A percentile compares a stretch with the other conserved stretches of the same genome.
Conservation (phyloP, 2,797 vertebrate species). For the Anguilla anguilla region DNA sequence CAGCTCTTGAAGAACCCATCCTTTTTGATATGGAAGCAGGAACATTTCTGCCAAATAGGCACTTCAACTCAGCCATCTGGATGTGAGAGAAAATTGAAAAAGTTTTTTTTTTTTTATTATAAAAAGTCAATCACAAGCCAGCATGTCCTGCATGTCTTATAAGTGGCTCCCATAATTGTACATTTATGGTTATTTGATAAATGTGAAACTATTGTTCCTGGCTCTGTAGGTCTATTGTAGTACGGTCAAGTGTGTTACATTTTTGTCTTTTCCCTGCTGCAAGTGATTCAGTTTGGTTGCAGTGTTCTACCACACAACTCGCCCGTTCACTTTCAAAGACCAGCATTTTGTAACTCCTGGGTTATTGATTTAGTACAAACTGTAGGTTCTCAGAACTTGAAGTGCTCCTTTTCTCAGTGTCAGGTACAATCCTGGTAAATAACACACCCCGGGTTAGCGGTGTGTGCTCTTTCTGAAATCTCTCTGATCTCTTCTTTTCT, state of each 20-base stretch:
- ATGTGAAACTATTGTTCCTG: background rate
- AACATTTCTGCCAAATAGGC: slow-evolving; percentile 63
- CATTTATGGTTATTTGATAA: background rate
- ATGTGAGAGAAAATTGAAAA: background rate
- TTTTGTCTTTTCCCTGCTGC: background rate
- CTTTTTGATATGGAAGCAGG: slow-evolving; percentile 74
- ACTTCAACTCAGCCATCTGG: slow-evolving; percentile 1
- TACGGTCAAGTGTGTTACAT: background rate
- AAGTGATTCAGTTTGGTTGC: background rate
- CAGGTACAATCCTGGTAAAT: background rate
- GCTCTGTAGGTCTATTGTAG: background rate
- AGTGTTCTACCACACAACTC: background rate
- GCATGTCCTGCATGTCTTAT: background rate
- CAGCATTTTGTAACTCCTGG: background rate
- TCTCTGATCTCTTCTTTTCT: slow-evolving; percentile 3
- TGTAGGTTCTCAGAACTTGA: background rate
- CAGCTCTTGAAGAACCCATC: slow-evolving; percentile 43
- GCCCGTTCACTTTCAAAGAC: background rate
- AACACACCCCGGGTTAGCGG: background rate
- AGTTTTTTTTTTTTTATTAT: background rate
- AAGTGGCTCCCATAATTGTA: background rate
- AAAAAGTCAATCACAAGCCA: background rate
- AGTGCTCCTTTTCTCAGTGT: background rate
- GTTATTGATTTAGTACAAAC: background rate
- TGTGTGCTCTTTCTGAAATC: background rate